phyloP scores from a whole-genome alignment of 2,888 invertebrate genomes.

The Erebia palarica region DNA sequence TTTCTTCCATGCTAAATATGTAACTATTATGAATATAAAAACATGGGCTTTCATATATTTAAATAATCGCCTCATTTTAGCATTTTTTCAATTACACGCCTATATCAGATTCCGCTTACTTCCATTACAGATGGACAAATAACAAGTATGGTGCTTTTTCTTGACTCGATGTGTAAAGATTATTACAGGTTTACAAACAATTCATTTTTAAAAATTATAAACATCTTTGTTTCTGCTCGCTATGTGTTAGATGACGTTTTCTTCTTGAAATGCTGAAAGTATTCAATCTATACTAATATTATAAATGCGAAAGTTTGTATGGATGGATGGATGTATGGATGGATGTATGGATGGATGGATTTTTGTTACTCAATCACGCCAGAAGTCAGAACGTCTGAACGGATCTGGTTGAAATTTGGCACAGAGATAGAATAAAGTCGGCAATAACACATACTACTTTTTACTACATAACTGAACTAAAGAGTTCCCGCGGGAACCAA shows the following conservation, averaged over 20 bases:
- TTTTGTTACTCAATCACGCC: no score
- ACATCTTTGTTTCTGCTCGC: not conserved
- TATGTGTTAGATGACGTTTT: not conserved
- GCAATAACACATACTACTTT: no score
- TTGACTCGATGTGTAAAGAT: not conserved
- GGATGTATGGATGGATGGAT: no score
- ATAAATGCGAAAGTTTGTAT: no score
- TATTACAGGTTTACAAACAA: slow-evolving; percentile 1
- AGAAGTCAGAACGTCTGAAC: no score
- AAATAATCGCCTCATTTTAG: slow-evolving; percentile 29
- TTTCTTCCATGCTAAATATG: slow-evolving; percentile 33
- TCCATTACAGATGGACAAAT: not conserved
- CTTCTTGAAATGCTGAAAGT: not conserved
- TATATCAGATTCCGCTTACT: not conserved
- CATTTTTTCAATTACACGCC: not conserved
- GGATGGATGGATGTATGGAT: no score
- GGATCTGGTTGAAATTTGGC: no score
- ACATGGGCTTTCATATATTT: slow-evolving; percentile 33
- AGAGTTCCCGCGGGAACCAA: no score
- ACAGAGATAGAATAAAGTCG: no score
- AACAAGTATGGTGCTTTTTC: not conserved
- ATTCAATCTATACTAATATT: no score
- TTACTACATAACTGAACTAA: no score
- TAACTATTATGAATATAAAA: slow-evolving; percentile 30
- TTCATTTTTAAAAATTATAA: slow-evolving; percentile 7